Percentiles rank a stretch among this genome's conserved stretches.
phyloP scores from a whole-genome alignment of 2,797 vertebrate genomes.

The Neosilurus mollespiculum region DNA sequence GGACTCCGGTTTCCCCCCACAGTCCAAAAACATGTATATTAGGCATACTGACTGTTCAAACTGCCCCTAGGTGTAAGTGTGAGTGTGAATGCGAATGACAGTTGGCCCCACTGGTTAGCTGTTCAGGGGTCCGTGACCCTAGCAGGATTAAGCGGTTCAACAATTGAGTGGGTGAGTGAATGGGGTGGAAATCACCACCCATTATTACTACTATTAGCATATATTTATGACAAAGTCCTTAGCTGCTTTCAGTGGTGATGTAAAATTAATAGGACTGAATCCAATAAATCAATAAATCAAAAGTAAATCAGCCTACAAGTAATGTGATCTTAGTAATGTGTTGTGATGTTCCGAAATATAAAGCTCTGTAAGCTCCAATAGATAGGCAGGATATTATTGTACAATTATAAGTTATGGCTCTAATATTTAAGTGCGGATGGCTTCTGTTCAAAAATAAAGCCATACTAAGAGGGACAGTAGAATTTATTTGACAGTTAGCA shows the following conservation, averaged over 20 bases:
- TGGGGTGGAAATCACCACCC: background rate
- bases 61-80: no score
- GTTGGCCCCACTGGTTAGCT: no score
- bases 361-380: background rate
- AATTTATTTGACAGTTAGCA: background rate
- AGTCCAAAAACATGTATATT: no score
- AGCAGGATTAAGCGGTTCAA: no score
- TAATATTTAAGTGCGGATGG: background rate
- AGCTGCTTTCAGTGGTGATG: background rate
- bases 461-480: background rate
- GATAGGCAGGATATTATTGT: background rate
- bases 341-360: background rate
- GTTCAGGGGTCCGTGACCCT: no score
- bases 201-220: background rate
- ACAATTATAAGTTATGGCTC: background rate
- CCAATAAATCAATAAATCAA: background rate
- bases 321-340: background rate
- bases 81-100: no score
- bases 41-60: no score
- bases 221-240: background rate
- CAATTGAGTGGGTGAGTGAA: no score
- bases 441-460: background rate
- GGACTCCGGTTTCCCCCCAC: no score
- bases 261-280: background rate
- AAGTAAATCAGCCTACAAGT: background rate